Percentiles rank a stretch among this genome's conserved stretches.
Conservation (phyloP, 2,113 vertebrate genomes). For the Oncorhynchus nerka region DNA sequence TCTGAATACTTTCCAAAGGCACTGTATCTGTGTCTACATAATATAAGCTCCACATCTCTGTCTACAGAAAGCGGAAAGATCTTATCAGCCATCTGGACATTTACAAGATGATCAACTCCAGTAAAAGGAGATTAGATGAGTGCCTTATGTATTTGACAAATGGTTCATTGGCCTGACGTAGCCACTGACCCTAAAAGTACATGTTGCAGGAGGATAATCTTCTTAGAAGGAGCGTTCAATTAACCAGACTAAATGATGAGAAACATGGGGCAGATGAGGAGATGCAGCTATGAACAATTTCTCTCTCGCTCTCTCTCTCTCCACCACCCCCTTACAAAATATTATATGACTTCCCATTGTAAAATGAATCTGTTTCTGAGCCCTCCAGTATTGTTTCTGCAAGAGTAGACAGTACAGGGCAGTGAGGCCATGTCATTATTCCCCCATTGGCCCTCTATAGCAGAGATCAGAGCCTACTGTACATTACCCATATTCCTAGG, state of each 20-base stretch:
- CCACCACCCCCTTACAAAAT: neutral
- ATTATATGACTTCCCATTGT: neutral
- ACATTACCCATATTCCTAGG: neutral
- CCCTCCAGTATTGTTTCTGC: neutral
- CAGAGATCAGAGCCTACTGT: slow-evolving; percentile 15
- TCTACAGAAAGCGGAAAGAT: slow-evolving; percentile 60
- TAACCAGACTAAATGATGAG: slow-evolving; percentile 74
- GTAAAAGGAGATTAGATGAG: slow-evolving; percentile 77
- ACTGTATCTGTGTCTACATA: neutral
- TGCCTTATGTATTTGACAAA: slow-evolving; percentile 78
- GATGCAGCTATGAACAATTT: slow-evolving; percentile 20
- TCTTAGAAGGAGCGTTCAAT: slow-evolving; percentile 75
- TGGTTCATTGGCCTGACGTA: slow-evolving; percentile 69
- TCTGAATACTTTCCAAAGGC: no score
- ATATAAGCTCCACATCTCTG: slow-evolving; percentile 45
- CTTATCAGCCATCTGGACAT: slow-evolving; percentile 76
- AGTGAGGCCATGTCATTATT: slow-evolving; percentile 49
- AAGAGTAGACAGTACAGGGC: slow-evolving; percentile 38
- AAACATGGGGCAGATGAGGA: slow-evolving; percentile 60
- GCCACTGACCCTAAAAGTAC: slow-evolving; percentile 73
- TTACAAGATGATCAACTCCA: slow-evolving; percentile 81
- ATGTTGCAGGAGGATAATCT: slow-evolving; percentile 71
- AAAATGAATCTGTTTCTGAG: neutral
- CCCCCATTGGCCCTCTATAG: neutral
- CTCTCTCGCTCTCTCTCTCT: no score